Percentiles rank a stretch among this genome's conserved stretches.
phyloP scores from a whole-genome alignment of 2,888 invertebrate genomes.

The Papilio demoleus region DNA sequence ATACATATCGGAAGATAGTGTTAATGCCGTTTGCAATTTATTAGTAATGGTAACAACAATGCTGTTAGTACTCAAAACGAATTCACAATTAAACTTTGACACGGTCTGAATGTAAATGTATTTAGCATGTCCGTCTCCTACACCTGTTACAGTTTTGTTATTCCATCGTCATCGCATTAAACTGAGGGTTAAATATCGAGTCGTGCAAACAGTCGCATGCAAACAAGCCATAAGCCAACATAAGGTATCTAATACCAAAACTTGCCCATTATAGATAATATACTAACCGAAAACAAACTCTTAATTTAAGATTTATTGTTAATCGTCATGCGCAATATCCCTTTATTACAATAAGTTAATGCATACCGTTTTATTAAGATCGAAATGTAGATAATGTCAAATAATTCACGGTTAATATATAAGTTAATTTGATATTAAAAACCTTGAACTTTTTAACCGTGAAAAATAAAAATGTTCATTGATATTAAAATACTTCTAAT shows the following conservation, averaged over 20 bases:
- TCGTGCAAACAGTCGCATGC: slow-evolving; percentile 67
- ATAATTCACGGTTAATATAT: background rate
- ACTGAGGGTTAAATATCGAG: slow-evolving; percentile 44
- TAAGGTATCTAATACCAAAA: slow-evolving; percentile 68
- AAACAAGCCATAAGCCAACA: slow-evolving; percentile 75
- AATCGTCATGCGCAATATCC: slow-evolving; percentile 32
- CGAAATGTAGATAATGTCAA: slow-evolving; percentile 25
- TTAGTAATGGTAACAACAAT: background rate
- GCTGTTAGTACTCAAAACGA: background rate
- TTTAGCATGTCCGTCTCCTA: slow-evolving; percentile 37
- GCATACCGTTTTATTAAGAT: slow-evolving; percentile 11
- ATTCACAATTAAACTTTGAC: slow-evolving; percentile 26
- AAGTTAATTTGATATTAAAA: background rate
- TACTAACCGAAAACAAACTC: slow-evolving; percentile 65
- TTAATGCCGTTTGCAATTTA: too few relatives aligned
- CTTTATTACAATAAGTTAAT: slow-evolving; percentile 19
- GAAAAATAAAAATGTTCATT: too few relatives aligned
- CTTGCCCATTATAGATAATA: slow-evolving; percentile 71
- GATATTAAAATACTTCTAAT: too few relatives aligned
- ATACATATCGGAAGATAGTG: too few relatives aligned
- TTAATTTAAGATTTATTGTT: slow-evolving; percentile 37
- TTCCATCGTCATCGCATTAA: slow-evolving; percentile 40
- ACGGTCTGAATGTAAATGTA: slow-evolving; percentile 33
- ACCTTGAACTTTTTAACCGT: background rate
- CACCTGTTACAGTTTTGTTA: slow-evolving; percentile 41